These are phyloP conservation scores for Drosophila grimshawi DNA, from an alignment of 1,140 invertebrate species.

Conservation along the genomic window DNA sequence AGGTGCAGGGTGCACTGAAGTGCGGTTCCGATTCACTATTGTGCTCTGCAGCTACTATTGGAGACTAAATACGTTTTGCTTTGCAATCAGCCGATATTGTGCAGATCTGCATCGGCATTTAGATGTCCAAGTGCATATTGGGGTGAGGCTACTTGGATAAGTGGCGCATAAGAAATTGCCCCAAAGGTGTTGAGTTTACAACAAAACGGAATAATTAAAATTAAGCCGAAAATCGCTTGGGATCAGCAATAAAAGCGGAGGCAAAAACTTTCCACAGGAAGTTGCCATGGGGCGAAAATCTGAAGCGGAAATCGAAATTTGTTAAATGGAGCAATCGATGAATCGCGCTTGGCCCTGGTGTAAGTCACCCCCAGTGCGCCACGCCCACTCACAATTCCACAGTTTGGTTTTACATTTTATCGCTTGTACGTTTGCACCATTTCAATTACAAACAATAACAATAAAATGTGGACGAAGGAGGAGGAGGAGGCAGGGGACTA, in stretches of 20 bases:
- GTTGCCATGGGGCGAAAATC: conserved; percentile 71
- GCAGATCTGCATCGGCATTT: not conserved
- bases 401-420: conserved; percentile 80
- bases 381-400: conserved; percentile 20
- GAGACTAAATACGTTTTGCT: not conserved
- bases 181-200: conserved; percentile 50
- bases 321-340: conserved; percentile 83
- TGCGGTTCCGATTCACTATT: not conserved
- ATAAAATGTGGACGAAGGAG: conserved; percentile 61
- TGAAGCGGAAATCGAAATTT: conserved; percentile 82
- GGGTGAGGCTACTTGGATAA: not conserved
- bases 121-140: not conserved
- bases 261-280: conserved; percentile 68
- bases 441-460: conserved; percentile 83
- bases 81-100: conserved; percentile 1
- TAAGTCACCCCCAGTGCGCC: conserved; percentile 19
- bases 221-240: conserved; percentile 52
- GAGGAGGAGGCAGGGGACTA: conserved; percentile 10
- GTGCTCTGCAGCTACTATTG: not conserved
- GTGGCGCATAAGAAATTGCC: conserved; percentile 47
- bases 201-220: conserved; percentile 70
- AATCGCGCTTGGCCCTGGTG: conserved; percentile 50
- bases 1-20: not conserved
- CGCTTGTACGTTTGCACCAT: conserved; percentile 82
- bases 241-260: conserved; percentile 66